Percentiles rank a stretch among this genome's conserved stretches.
These are phyloP conservation scores for Thalassophryne amazonica DNA, from an alignment of 2,797 vertebrate species.

Conservation along the genomic window DNA sequence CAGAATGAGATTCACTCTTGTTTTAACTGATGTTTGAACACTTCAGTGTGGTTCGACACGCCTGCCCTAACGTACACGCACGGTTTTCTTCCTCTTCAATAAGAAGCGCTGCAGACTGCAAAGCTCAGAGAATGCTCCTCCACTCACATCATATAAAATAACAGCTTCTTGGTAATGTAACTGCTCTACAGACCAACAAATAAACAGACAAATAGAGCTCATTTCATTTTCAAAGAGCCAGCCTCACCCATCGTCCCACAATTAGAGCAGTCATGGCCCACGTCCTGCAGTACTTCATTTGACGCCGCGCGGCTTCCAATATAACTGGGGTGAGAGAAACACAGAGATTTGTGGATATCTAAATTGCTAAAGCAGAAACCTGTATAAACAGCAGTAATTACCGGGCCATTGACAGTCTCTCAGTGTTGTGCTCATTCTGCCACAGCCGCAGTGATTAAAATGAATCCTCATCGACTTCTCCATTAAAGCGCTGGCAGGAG, in stretches of 20 bases:
- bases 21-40: background rate
- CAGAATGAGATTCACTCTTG: too few relatives aligned
- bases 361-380: slow-evolving; percentile 95
- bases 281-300: slow-evolving; percentile 77
- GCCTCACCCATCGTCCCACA: slow-evolving; percentile 52
- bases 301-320: slow-evolving; percentile 55
- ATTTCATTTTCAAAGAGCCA: slow-evolving; percentile 63
- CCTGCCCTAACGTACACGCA: background rate
- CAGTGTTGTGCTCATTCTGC: slow-evolving; percentile 93
- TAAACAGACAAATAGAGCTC: slow-evolving; percentile 56
- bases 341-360: slow-evolving; percentile 93
- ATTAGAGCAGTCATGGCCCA: slow-evolving; percentile 75
- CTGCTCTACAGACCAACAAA: slow-evolving; percentile 59
- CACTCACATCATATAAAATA: slow-evolving; percentile 43
- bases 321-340: slow-evolving; percentile 60
- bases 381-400: slow-evolving; percentile 99
- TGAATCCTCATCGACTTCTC: slow-evolving; percentile 99
- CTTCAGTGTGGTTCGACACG: background rate
- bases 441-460: slow-evolving; percentile 99
- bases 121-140: slow-evolving; percentile 36
- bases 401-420: slow-evolving; percentile 93
- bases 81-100: background rate
- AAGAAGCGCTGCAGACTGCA: slow-evolving; percentile 13
- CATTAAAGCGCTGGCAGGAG: slow-evolving; percentile 99
- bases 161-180: slow-evolving; percentile 62